A percentile compares a stretch with the other conserved stretches of the same genome.
Conservation (phyloP, 2,888 invertebrate genomes). For the Luffia ferchaultella region DNA sequence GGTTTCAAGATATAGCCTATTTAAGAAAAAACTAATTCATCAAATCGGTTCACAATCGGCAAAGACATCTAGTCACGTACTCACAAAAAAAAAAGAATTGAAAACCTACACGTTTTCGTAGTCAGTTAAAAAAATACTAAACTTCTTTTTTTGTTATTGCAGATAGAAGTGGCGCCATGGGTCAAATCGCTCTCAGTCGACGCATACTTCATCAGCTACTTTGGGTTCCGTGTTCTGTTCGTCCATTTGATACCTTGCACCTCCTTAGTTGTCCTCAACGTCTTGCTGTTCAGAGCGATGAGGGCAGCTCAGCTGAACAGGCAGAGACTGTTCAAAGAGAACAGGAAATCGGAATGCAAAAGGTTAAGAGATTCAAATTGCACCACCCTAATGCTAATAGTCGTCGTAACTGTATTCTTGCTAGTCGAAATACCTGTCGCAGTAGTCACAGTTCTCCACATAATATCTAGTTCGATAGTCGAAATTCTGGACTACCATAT, state of each 20-base stretch:
- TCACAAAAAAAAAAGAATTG: too few species aligned
- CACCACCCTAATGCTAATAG: conserved; percentile 87
- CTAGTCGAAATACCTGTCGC: conserved; percentile 86
- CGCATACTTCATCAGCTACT: conserved; percentile 84
- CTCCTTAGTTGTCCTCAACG: conserved; percentile 86
- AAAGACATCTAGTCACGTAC: too few species aligned
- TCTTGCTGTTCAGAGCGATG: conserved; percentile 86
- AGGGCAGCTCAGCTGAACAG: conserved; percentile 82
- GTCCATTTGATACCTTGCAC: conserved; percentile 93
- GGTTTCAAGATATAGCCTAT: too few species aligned
- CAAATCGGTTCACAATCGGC: too few species aligned
- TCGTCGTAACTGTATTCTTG: conserved; percentile 85
- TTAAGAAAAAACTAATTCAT: too few species aligned
- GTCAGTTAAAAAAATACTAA: too few species aligned
- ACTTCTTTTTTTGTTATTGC: conserved; percentile 20
- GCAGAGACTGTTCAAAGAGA: conserved; percentile 79
- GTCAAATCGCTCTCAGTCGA: conserved; percentile 74
- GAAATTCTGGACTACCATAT: conserved; percentile 80
- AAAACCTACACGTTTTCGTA: too few species aligned
- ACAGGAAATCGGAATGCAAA: conserved; percentile 81
- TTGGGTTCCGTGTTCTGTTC: conserved; percentile 86
- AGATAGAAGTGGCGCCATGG: conserved; percentile 73
- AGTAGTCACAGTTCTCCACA: conserved; percentile 83
- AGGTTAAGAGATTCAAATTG: conserved; percentile 82
- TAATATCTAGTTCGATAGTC: conserved; percentile 77